Evolutionary conservation across 2,113 vertebrate species (phyloP), one percentile per base, ranked within the genome.

Genomic region (Bubo blakistoni): DNA sequence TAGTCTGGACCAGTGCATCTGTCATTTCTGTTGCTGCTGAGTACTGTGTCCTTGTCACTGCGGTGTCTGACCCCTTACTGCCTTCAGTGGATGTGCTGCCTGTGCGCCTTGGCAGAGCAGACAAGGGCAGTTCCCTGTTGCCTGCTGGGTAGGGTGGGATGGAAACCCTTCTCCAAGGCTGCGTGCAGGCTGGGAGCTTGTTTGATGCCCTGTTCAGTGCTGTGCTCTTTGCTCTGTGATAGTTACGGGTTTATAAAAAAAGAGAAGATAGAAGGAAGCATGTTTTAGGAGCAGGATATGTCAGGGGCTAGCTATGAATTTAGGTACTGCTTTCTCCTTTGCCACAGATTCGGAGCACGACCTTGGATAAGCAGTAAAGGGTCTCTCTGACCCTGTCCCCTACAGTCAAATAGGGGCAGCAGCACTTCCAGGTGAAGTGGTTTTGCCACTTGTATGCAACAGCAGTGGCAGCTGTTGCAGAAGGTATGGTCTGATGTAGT

Each of bases 101-200:
- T 63, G 27, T 7, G 5, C 0, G 0, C n/a, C 21, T 57, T 52
- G 79, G 34, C 34, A 19, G 32, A 34, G 55, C 25, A 65, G 47
- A 10, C 11, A 8, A 63, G 40, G 30, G 47, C 26, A 40, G 18
- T 21, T 81, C 49, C 18, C 36, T 40, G 26, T 62, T 72, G 17
- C 19, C 19, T 62, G 46, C 9, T 5, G 13, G 55, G 16, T 27
- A 21, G 24, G 22, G 29, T 74, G 81, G 59, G 51, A 40, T 66
- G 42, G 59, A 84, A 74, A 20, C n/a, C 16, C 21, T 63, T 71
- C 29, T 83, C 77, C 69, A 55, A 87, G 61, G 77, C n/a, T 29
- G 4, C 0, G 0, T n/a, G 38, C 4, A 6, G 13, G 36, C 22
- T 51, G 51, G 13, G 24, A 58, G 13, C 16, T 38, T 59, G 13